A percentile compares a stretch with the other conserved stretches of the same genome.
Evolutionary conservation across 2,888 invertebrate genomes (phyloP).

Genomic region (Nipponacmea schrenckii): DNA sequence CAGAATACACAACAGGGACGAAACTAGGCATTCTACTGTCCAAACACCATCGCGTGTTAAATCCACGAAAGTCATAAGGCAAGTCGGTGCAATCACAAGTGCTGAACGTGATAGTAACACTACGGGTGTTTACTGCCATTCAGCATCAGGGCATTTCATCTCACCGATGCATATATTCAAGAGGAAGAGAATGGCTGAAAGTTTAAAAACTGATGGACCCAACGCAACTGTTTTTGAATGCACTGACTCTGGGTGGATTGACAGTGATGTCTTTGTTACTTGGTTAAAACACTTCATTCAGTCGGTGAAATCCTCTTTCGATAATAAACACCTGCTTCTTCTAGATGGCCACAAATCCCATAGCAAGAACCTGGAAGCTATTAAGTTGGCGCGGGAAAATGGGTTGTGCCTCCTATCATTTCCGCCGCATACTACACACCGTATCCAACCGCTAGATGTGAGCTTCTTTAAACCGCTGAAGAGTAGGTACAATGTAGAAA

Average conservation of each 20-base stretch:
- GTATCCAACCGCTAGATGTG: background rate
- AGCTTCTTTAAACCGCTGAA: background rate
- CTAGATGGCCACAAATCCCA: background rate
- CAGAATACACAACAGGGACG: conserved; percentile 33
- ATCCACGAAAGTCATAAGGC: conserved; percentile 24
- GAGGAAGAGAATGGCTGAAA: conserved; percentile 1
- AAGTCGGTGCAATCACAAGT: conserved; percentile 31
- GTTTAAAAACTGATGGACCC: background rate
- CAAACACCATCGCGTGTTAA: conserved; percentile 27
- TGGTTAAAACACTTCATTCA: background rate
- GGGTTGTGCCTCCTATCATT: background rate
- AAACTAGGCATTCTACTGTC: conserved; percentile 34
- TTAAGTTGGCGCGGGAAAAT: background rate
- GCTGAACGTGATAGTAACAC: conserved; percentile 23
- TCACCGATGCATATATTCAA: conserved; percentile 31
- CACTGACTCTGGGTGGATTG: background rate
- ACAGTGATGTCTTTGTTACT: background rate
- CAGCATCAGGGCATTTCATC: conserved; percentile 20
- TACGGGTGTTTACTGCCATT: conserved; percentile 3
- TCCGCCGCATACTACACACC: background rate
- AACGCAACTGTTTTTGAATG: background rate
- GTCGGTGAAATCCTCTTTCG: background rate
- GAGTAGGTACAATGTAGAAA: background rate
- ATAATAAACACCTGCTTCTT: background rate
- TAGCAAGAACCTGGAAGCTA: background rate